Percentiles rank a stretch among this genome's conserved stretches.
Conservation (phyloP, 2,888 invertebrate species). For the Brachyptera risi region DNA sequence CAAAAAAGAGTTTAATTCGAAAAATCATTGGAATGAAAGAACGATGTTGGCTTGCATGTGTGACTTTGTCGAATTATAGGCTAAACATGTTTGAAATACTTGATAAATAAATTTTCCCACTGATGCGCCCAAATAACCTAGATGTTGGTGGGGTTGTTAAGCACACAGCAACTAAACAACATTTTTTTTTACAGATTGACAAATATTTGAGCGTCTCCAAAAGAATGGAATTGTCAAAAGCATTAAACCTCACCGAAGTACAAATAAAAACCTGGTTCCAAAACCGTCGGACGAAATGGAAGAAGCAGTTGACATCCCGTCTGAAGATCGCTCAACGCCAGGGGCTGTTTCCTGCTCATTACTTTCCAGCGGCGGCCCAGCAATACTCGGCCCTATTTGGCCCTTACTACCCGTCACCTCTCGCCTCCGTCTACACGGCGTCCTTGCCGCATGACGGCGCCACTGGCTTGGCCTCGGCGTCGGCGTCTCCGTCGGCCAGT, state of each 20-base stretch:
- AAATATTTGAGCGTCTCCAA: conserved; percentile 96
- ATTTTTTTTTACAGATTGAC: conserved; percentile 77
- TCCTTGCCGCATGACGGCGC: conserved; percentile 49
- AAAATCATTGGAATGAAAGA: too few species aligned
- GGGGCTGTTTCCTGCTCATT: conserved; percentile 59
- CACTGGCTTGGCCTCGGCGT: conserved; percentile 33
- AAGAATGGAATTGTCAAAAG: conserved; percentile 87
- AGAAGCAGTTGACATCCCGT: conserved; percentile 89
- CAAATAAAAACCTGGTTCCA: conserved; percentile 98
- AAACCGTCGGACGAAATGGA: conserved; percentile 94
- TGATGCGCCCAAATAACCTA: too few species aligned
- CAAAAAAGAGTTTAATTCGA: too few species aligned
- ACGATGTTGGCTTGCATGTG: too few species aligned
- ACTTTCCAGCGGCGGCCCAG: conserved; percentile 39
- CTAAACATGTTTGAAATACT: too few species aligned
- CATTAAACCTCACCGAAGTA: conserved; percentile 83
- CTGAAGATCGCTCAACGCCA: conserved; percentile 86
- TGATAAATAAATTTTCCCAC: too few species aligned
- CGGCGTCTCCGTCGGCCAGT: conserved; percentile 13
- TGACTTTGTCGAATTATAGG: too few species aligned
- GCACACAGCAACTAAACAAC: too few species aligned
- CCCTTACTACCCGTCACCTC: conserved; percentile 57
- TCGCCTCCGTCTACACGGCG: conserved; percentile 56
- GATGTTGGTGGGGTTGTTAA: too few species aligned
- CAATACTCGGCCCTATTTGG: conserved; percentile 58